Conservation (phyloP, 2,888 invertebrate genomes). For the Malachius bipustulatus region DNA sequence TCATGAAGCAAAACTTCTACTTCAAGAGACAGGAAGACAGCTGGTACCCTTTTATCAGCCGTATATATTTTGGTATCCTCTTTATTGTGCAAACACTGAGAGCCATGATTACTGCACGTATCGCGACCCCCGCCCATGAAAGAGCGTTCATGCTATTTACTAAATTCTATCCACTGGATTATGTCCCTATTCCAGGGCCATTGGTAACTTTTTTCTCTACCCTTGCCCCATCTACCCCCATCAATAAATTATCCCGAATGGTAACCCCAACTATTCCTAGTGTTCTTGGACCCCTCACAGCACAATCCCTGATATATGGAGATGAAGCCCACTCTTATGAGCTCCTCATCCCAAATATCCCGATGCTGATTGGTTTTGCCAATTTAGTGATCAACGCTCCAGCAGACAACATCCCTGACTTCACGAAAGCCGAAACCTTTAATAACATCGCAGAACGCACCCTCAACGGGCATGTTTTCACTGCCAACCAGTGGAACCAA, state of each 20-base stretch:
- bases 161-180: slow-evolving; percentile 4
- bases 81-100: slow-evolving; percentile 6
- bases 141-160: not conserved
- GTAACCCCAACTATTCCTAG: not conserved
- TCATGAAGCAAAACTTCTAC: slow-evolving; percentile 4
- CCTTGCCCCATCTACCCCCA: not conserved
- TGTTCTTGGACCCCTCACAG: not conserved
- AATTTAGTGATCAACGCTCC: not conserved
- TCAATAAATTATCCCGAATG: not conserved
- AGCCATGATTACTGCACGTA: slow-evolving; percentile 2
- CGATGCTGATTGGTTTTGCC: not conserved
- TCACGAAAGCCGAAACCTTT: slow-evolving; percentile 4
- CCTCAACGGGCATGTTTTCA: slow-evolving; percentile 8
- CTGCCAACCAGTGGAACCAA: slow-evolving; percentile 6
- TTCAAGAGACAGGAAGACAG: slow-evolving; percentile 7
- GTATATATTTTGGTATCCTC: slow-evolving; percentile 4
- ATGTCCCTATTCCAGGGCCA: not conserved
- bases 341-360: slow-evolving; percentile 3
- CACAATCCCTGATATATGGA: not conserved
- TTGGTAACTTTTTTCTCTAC: not conserved
- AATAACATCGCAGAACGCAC: slow-evolving; percentile 5
- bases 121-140: not conserved
- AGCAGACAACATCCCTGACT: slow-evolving; percentile 6
- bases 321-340: slow-evolving; percentile 1
- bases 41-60: slow-evolving; percentile 6